phyloP scores from a whole-genome alignment of 2,888 invertebrate genomes.

The Electrophaes corylata region DNA sequence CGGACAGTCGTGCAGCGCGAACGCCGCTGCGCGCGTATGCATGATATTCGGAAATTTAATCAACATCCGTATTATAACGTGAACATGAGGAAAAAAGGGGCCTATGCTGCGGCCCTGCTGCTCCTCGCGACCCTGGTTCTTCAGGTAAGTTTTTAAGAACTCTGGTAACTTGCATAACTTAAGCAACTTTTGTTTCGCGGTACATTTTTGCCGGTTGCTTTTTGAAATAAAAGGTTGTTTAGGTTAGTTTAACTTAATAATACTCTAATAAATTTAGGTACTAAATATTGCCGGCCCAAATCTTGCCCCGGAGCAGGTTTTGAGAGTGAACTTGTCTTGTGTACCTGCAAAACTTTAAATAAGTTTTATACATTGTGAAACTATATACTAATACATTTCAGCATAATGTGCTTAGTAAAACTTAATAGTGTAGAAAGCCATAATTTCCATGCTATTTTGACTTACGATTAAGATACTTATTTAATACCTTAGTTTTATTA shows the following conservation, averaged over 20 bases:
- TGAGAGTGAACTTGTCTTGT: not conserved
- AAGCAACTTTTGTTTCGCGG: slow-evolving; percentile 5
- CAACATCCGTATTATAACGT: slow-evolving; percentile 52
- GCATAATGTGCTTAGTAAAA: too few relatives aligned
- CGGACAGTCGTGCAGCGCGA: slow-evolving; percentile 69
- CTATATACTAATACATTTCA: too few relatives aligned
- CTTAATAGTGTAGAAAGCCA: too few relatives aligned
- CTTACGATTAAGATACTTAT: too few relatives aligned
- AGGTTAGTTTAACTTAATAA: not conserved
- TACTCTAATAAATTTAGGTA: slow-evolving; percentile 18
- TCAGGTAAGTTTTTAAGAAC: slow-evolving; percentile 46
- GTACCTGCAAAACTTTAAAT: slow-evolving; percentile 6
- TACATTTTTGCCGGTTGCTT: slow-evolving; percentile 14
- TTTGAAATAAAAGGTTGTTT: slow-evolving; percentile 5
- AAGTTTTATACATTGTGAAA: not conserved
- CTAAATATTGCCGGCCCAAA: not conserved
- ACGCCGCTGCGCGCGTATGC: slow-evolving; percentile 59
- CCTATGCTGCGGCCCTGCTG: slow-evolving; percentile 58
- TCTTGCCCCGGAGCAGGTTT: slow-evolving; percentile 12
- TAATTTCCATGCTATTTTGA: too few relatives aligned
- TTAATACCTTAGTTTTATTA: too few relatives aligned
- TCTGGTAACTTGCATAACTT: slow-evolving; percentile 16
- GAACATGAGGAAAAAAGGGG: slow-evolving; percentile 67
- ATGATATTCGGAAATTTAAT: slow-evolving; percentile 57
- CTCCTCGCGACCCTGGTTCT: slow-evolving; percentile 51